A percentile compares a stretch with the other conserved stretches of the same genome.
phyloP scores from a whole-genome alignment of 2,113 vertebrate genomes.

The Sinosuthora webbiana region DNA sequence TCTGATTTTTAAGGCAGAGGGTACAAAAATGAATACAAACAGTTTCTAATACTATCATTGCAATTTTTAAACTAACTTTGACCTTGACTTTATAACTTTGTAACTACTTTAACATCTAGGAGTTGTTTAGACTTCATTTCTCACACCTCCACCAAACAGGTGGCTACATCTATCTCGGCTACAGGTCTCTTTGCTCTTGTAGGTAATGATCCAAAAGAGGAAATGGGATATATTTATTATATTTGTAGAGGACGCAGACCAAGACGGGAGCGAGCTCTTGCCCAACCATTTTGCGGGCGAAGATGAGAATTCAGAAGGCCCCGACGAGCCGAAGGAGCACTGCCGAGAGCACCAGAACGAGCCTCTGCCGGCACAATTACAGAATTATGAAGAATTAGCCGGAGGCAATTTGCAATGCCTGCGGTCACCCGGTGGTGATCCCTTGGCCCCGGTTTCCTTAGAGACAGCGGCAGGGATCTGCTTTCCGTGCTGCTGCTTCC shows the following conservation, averaged over 20 bases:
- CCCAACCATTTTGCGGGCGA: not conserved
- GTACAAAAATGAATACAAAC: too few species aligned
- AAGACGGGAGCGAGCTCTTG: not conserved
- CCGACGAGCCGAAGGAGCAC: too few species aligned
- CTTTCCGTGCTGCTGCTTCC: not conserved
- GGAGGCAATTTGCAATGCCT: fast-evolving
- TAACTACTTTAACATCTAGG: too few species aligned
- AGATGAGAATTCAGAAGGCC: not conserved
- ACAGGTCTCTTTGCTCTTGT: not conserved
- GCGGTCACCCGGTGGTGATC: fast-evolving
- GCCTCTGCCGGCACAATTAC: too few species aligned
- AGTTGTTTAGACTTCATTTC: too few species aligned
- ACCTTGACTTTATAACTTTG: too few species aligned
- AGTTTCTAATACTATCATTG: too few species aligned
- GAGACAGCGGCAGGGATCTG: too few species aligned
- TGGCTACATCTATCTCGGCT: not conserved
- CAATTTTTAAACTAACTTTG: too few species aligned
- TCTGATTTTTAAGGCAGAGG: too few species aligned
- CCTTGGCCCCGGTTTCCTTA: not conserved
- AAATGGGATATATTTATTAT: not conserved
- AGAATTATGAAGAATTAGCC: fast-evolving
- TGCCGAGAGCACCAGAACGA: too few species aligned
- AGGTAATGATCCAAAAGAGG: not conserved
- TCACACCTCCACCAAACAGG: not conserved
- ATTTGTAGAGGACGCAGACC: not conserved